phyloP scores from a whole-genome alignment of 2,888 invertebrate genomes.

The Drosophila bunnanda region DNA sequence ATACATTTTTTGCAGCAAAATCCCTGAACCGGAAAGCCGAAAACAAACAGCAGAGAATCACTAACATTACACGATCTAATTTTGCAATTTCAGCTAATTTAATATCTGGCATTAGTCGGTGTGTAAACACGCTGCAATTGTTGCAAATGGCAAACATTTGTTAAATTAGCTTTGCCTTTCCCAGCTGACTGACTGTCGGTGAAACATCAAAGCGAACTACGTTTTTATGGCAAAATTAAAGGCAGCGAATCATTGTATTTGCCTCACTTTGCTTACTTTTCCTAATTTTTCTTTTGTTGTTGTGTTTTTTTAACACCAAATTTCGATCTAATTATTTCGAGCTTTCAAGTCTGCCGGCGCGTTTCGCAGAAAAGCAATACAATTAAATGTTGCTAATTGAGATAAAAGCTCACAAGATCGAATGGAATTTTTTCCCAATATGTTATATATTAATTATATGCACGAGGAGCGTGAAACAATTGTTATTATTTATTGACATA shows the following conservation, averaged over 20 bases:
- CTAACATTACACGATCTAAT: slow-evolving; percentile 20
- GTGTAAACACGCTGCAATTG: slow-evolving; percentile 31
- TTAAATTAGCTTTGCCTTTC: slow-evolving; percentile 15
- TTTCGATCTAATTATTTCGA: slow-evolving; percentile 62
- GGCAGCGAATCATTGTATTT: slow-evolving; percentile 41
- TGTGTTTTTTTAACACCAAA: slow-evolving; percentile 47
- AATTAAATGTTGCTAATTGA: slow-evolving; percentile 45
- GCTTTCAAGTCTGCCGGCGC: slow-evolving; percentile 48
- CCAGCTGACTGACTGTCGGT: slow-evolving; percentile 46
- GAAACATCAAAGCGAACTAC: slow-evolving; percentile 62
- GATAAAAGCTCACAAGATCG: slow-evolving; percentile 30
- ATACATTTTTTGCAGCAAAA: background rate
- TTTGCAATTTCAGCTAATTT: slow-evolving; percentile 33
- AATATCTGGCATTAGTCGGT: slow-evolving; percentile 26
- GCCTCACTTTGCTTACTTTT: slow-evolving; percentile 17
- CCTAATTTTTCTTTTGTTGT: background rate
- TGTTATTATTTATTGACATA: background rate
- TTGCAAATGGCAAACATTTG: slow-evolving; percentile 36
- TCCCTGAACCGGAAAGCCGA: background rate
- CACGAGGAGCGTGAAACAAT: slow-evolving; percentile 1
- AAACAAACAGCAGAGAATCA: slow-evolving; percentile 9
- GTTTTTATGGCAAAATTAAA: slow-evolving; percentile 72
- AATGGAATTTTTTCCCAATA: background rate
- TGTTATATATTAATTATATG: background rate
- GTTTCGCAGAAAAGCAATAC: slow-evolving; percentile 14